Percentiles rank a stretch among this genome's conserved stretches.
phyloP scores from a whole-genome alignment of 2,113 vertebrate genomes.

The Sturnira hondurensis region DNA sequence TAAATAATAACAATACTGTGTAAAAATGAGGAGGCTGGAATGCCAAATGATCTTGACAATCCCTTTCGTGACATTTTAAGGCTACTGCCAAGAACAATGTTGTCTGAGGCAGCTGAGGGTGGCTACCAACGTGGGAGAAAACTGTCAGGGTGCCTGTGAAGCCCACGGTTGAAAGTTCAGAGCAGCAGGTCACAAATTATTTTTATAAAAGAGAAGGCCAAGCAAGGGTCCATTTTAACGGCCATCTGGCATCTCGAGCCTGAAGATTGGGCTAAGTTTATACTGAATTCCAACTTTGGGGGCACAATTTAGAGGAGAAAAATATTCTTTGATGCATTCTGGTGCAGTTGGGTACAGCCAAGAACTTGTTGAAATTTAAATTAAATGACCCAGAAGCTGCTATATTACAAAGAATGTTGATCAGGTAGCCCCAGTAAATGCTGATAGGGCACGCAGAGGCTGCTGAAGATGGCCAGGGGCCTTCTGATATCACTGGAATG shows the following conservation, averaged over 20 bases:
- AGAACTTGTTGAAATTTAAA: constrained; percentile 25
- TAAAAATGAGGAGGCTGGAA: background rate
- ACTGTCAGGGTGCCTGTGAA: background rate
- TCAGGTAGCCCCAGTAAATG: background rate
- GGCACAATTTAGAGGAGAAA: constrained; percentile 39
- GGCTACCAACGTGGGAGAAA: background rate
- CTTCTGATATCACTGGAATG: background rate
- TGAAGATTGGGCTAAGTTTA: constrained; percentile 16
- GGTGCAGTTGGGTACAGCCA: constrained; percentile 6
- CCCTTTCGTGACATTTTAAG: constrained; percentile 22
- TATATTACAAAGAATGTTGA: background rate
- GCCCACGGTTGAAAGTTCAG: constrained; percentile 30
- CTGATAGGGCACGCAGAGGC: background rate
- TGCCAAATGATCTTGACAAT: background rate
- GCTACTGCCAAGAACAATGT: background rate
- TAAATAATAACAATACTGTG: background rate
- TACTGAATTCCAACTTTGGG: constrained; percentile 47
- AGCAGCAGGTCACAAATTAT: constrained; percentile 40
- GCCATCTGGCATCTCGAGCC: background rate
- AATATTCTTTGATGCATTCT: constrained; percentile 37
- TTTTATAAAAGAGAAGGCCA: constrained; percentile 54
- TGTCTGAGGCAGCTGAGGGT: background rate
- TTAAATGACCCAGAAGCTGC: constrained; percentile 13
- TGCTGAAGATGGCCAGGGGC: background rate
- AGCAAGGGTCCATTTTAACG: background rate